phyloP scores from a whole-genome alignment of 2,113 vertebrate species.

The Lagenorhynchus albirostris region DNA sequence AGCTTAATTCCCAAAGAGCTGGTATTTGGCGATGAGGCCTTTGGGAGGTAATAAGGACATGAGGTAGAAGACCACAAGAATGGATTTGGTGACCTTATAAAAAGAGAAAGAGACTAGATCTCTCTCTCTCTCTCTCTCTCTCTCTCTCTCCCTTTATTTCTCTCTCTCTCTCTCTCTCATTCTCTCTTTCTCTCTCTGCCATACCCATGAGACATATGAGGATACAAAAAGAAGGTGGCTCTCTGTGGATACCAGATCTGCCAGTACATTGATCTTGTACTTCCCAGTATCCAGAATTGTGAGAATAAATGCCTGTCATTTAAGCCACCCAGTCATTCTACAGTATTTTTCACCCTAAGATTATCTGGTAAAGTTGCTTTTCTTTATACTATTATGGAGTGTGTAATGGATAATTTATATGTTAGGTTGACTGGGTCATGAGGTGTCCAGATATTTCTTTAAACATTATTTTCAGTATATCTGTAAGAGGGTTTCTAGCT shows the following conservation, averaged over 20 bases:
- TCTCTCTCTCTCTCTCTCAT: no score
- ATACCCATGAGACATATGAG: neutral
- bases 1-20: neutral
- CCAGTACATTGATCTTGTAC: neutral
- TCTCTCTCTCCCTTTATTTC: no score
- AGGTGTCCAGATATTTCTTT: neutral
- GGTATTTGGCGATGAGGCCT: neutral
- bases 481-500: neutral
- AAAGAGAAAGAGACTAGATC: neutral
- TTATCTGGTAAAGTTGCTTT: neutral
- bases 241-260: neutral
- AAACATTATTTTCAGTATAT: neutral
- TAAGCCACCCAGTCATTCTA: neutral
- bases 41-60: neutral
- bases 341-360: neutral
- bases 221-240: neutral
- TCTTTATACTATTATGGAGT: neutral
- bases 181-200: neutral
- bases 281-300: neutral
- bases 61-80: neutral
- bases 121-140: no score
- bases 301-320: neutral
- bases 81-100: neutral
- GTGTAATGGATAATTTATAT: neutral
- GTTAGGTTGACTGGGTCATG: neutral